Base-by-base conservation (phyloP, 2,797 vertebrate species). In the Ispidina lecontei region DNA sequence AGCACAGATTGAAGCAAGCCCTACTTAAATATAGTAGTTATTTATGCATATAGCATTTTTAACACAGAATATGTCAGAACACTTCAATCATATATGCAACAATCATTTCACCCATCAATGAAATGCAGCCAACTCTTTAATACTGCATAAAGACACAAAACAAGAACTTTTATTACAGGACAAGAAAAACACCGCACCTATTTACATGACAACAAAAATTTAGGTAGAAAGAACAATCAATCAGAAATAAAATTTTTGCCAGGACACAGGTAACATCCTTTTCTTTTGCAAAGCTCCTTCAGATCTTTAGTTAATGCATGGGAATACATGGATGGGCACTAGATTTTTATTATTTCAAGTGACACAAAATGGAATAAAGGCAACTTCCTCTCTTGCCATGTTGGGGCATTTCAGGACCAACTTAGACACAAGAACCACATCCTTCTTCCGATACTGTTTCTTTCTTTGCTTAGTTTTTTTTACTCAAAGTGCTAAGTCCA, bases 231-330 rank as follows among this genome's bases (percentile, higher is more conserved):
- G 29, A 59, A 46, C 23, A 49, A 80, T n/a, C n/a, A 25, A 77
- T 31, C 54, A 83, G 56, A 91, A 95, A 65, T 33, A 37, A 29
- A 77, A 68, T 51, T 87, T 90, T 85, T 85, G 83, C 90, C 95
- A 95, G 93, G 93, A 96, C 95, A 94, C 93, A 90, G 91, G 93
- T 93, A 93, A 95, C 96, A 96, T 95, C 94, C 93, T 91, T 82
- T 90, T 80, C 55, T 84, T 59, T 87, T 87, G 69, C 19, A 84
- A 82, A 89, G 51, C n/a, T 92, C 78, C 67, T 91, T 95, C 73
- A 88, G 39, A 79, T 74, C 35, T 78, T 82, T 64, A 94, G 58
- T 39, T 59, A 83, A 54, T 2, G 1, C 12, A 29, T n/a, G 25
- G 29, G 26, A 72, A n/a, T 44, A 62, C 3, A 31, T 55, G 54